phyloP scores from a whole-genome alignment of 2,888 invertebrate genomes.

The Amblyjoppa proteus region DNA sequence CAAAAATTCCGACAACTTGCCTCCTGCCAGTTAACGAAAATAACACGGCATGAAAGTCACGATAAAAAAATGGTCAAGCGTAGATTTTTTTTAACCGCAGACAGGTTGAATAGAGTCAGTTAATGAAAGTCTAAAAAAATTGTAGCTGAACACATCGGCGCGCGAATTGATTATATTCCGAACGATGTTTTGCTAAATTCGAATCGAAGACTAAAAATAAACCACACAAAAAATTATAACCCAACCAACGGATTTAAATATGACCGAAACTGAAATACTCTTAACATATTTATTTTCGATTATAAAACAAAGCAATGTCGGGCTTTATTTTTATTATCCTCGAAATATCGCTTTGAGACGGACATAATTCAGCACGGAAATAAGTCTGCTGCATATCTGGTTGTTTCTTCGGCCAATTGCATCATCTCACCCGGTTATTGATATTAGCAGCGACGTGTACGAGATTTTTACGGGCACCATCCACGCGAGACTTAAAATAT shows the following conservation, averaged over 20 bases:
- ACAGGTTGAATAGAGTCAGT: not conserved
- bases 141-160: not conserved
- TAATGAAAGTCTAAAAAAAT: not conserved
- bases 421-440: not conserved
- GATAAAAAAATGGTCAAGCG: not conserved
- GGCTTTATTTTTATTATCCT: constrained; percentile 1
- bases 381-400: not conserved
- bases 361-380: constrained; percentile 7
- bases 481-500: not conserved
- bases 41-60: not conserved
- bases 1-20: too few species aligned
- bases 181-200: not conserved
- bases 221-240: too few species aligned
- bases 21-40: not conserved
- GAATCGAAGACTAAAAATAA: not conserved
- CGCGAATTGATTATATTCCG: not conserved
- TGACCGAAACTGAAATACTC: not conserved
- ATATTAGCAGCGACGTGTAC: not conserved
- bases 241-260: not conserved
- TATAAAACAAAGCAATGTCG: not conserved
- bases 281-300: not conserved
- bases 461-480: not conserved
- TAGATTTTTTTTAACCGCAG: not conserved
- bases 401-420: not conserved
- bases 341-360: not conserved